Base-by-base conservation (phyloP, 1,140 invertebrate species). In the Ceratitis capitata region DNA sequence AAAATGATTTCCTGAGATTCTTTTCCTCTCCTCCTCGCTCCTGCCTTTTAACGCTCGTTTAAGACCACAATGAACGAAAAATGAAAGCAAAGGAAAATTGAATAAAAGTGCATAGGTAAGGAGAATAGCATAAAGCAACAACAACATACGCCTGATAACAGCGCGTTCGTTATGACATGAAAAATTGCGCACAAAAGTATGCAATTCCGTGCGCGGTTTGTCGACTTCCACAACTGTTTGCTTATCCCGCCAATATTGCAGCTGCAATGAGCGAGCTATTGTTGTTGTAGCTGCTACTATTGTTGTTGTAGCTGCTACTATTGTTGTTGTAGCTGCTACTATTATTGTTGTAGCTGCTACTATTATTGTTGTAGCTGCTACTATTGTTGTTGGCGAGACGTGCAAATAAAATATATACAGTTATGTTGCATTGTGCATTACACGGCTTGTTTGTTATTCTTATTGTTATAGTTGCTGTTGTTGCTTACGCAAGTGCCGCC, bases 171-270 rank as follows among this genome's bases (percentile, higher is more conserved):
- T 23, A n/a, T 61, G 42, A 39, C 39, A 45, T 47, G 39, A 78
- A 78, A 78, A 78, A 47, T 78, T 23, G 69, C 39, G 69, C 69
- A 78, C 69, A 78, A 47, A 78, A 78, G 69, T 78, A 47, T 78
- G 69, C 69, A 47, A 78, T 45, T 23, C 19, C 39, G n/a, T n/a
- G n/a, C n/a, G 9, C 39, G 19, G 3, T 47, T 0, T 39, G 14
- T 19, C 35, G 19, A 42, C 14, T 42, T 69, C 29, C 35, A 12
- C 39, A n/a, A n/a, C n/a, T n/a, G 39, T 19, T 78, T 78, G 42
- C 23, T 78, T 45, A 78, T n/a, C 2, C 39, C 1, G 19, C 0
- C 39, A 39, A 78, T 19, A 39, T 39, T 78, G 16, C 69, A 78
- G 39, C 39, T 78, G 69, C 39, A 45, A 3, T 19, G 3, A 23